Base-by-base conservation (phyloP, 37 sponge, comb jelly and placozoan species). In the Geodia barretti region DNA sequence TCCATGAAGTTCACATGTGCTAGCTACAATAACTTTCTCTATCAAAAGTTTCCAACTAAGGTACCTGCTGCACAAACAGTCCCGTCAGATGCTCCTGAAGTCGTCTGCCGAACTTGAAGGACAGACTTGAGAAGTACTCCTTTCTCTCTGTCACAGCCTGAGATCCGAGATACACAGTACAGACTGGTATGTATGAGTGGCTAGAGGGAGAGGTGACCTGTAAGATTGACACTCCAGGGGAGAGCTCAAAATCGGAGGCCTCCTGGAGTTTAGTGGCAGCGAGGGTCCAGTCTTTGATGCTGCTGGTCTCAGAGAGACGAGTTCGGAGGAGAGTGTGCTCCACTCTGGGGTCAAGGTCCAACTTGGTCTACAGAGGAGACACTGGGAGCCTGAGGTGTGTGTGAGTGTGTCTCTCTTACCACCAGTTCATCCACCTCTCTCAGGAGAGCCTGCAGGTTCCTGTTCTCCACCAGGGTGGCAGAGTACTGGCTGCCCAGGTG, bases 341-440 rank as follows among this genome's bases (percentile, higher is more conserved):
- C 24, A 84, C 77, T 11, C 74, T n/a, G 11, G 80, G 69, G 34
- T 88, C 85, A 4, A 92, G 67, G 68, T 92, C 90, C 35, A 92
- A 67, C 64, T 92, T 88, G 31, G n/a, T 42, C 93, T 92, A 85
- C 35, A 74, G 54, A 0, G 24, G n/a, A 73, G 38, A 3, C 37
- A 70, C 30, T 24, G 25, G 1, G 23, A 42, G 3, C 20, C n/a
- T 11, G 68, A 66, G 68, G 30, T 20, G n/a, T 9, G 60, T 58
- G 60, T 20, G 73, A 60, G 40, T 58, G 63, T 26, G 33, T 31
- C 74, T 29, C 33, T 58, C 68, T 41, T 36, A 93, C 96, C 86
- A 95, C 93, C 5, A 95, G 60, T 21, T 78, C 83, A 0, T 90
- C 73, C 54, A 95, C 86, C 42, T 90, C 86, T 1, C 32, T 63